Evolutionary conservation across 2,113 vertebrate genomes (phyloP).

Genomic region (Talpa occidentalis): DNA sequence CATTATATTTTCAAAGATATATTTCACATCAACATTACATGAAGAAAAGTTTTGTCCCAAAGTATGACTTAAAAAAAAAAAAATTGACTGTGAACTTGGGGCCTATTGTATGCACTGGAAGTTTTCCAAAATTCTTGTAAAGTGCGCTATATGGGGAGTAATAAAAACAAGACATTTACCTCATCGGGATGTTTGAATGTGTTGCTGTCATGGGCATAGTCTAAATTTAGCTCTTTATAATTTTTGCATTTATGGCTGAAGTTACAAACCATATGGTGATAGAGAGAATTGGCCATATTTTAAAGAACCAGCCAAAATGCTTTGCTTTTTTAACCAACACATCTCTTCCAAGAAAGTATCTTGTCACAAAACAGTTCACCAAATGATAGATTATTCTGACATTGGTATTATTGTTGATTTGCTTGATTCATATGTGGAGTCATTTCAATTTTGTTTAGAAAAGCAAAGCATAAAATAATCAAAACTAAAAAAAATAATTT

Average conservation of each 20-base stretch:
- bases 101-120: slow-evolving; percentile 17
- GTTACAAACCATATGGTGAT: slow-evolving; percentile 63
- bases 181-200: slow-evolving; percentile 57
- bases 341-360: slow-evolving; percentile 10
- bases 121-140: slow-evolving; percentile 67
- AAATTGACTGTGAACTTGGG: neutral
- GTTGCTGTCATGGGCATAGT: slow-evolving; percentile 29
- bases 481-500: neutral
- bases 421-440: neutral
- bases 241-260: slow-evolving; percentile 71
- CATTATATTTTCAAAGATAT: slow-evolving; percentile 18
- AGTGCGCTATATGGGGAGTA: slow-evolving; percentile 50
- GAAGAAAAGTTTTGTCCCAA: neutral
- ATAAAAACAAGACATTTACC: slow-evolving; percentile 60
- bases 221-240: slow-evolving; percentile 73
- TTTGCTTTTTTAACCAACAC: neutral
- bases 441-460: slow-evolving; percentile 38
- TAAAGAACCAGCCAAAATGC: slow-evolving; percentile 50
- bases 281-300: slow-evolving; percentile 69
- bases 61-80: slow-evolving; percentile 37
- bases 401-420: neutral
- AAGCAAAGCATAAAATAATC: neutral
- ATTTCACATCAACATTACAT: slow-evolving; percentile 1
- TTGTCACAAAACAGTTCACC: neutral
- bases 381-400: neutral